Conservation (phyloP, 2,888 invertebrate species). For the Syritta pipiens region DNA sequence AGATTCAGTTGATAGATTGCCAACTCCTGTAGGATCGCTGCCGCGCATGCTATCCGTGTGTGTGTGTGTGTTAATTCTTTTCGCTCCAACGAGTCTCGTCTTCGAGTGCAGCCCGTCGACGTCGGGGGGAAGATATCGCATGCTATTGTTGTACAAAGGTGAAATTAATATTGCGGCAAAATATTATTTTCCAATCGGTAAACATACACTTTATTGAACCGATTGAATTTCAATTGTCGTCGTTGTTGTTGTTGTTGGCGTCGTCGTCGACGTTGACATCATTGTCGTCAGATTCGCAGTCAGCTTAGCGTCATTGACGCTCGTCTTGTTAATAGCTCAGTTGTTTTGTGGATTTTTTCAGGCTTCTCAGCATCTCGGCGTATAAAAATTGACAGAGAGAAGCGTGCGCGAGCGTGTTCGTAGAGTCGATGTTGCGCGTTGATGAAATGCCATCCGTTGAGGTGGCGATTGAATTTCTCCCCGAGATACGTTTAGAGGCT, state of each 20-base stretch:
- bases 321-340: not conserved
- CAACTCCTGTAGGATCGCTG: conserved; percentile 48
- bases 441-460: conserved; percentile 30
- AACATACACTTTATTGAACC: conserved; percentile 70
- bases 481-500: no score
- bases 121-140: conserved; percentile 24
- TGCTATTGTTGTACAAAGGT: conserved; percentile 63
- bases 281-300: not conserved
- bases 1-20: conserved; percentile 57
- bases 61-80: conserved; percentile 38
- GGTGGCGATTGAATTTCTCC: conserved; percentile 32
- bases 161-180: conserved; percentile 71
- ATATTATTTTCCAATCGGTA: conserved; percentile 71
- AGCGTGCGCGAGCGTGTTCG: conserved; percentile 29
- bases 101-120: conserved; percentile 4
- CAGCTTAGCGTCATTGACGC: not conserved
- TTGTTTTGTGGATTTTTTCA: conserved; percentile 15
- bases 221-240: conserved; percentile 70
- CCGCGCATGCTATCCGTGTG: conserved; percentile 5
- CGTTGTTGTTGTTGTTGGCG: not conserved
- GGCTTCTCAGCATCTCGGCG: conserved; percentile 35
- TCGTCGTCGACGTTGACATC: not conserved
- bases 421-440: not conserved
- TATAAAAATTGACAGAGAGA: conserved; percentile 11
- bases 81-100: conserved; percentile 60